phyloP scores from a whole-genome alignment of 2,113 vertebrate species.

The Ailurus styani region DNA sequence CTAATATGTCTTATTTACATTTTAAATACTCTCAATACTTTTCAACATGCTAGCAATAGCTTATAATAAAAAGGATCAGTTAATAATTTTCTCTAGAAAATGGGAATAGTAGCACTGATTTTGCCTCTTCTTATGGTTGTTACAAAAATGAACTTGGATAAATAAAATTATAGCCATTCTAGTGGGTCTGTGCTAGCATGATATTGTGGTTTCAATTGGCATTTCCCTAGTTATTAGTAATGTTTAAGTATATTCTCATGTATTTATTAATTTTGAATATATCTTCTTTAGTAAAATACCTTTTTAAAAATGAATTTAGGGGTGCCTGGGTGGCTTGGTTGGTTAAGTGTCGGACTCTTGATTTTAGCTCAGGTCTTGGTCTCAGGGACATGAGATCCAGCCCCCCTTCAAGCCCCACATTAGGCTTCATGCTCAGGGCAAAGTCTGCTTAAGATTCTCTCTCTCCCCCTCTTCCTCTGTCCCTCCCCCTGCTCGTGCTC shows the following conservation, averaged over 20 bases:
- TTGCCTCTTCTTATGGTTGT: neutral
- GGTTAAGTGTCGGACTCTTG: neutral
- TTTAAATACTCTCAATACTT: neutral
- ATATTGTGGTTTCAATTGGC: neutral
- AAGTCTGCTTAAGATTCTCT: neutral
- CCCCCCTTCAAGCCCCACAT: neutral
- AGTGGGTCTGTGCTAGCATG: neutral
- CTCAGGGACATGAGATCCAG: neutral
- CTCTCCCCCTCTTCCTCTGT: neutral
- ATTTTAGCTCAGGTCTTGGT: neutral
- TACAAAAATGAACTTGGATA: neutral
- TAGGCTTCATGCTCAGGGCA: neutral
- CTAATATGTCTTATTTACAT: neutral
- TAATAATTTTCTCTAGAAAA: neutral
- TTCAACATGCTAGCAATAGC: neutral
- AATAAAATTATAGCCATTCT: neutral
- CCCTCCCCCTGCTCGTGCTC: neutral
- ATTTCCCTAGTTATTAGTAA: neutral
- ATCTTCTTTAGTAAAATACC: neutral
- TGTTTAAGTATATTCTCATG: neutral
- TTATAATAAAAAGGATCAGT: neutral
- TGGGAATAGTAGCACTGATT: neutral
- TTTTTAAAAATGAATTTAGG: neutral
- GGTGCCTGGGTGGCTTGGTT: neutral
- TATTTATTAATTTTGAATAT: neutral